These are phyloP conservation scores for Platyrinchus mystaceus DNA, from an alignment of 2,797 vertebrate genomes.

Conservation along the genomic window DNA sequence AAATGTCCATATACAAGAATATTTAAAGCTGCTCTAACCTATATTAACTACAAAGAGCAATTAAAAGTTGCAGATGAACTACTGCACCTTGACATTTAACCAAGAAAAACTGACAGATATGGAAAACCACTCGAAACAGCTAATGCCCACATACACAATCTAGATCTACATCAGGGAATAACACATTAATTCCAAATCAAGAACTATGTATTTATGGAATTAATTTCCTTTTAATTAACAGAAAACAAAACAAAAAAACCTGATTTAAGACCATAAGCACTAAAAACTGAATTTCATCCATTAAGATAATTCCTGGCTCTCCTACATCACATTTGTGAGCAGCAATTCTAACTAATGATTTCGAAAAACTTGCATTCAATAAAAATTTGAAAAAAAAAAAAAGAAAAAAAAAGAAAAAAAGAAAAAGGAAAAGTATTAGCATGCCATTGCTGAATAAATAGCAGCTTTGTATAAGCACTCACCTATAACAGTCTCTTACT, in stretches of 20 bases:
- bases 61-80: constrained; percentile 78
- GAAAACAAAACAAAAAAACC: constrained; percentile 24
- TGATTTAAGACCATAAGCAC: constrained; percentile 63
- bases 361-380: constrained; percentile 71
- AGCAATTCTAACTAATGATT: constrained; percentile 70
- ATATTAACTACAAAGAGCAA: constrained; percentile 62
- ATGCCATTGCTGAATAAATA: constrained; percentile 76
- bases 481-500: constrained; percentile 84
- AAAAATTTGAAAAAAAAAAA: neutral
- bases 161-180: constrained; percentile 55
- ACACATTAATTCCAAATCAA: constrained; percentile 56
- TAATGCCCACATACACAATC: constrained; percentile 65
- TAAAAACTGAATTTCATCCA: constrained; percentile 60
- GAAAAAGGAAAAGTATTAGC: constrained; percentile 73
- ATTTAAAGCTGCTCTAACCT: constrained; percentile 41
- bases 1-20: constrained; percentile 13
- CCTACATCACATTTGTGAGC: constrained; percentile 60
- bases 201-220: constrained; percentile 59
- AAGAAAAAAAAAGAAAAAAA: neutral
- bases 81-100: constrained; percentile 75
- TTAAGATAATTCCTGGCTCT: constrained; percentile 68
- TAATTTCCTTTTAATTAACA: constrained; percentile 59
- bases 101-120: constrained; percentile 72
- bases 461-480: constrained; percentile 80
- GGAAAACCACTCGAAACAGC: constrained; percentile 66